Evolutionary conservation across 2,888 invertebrate species (phyloP), one percentile per base, ranked within the genome.

Genomic region (Drosophila quasianomalipes): DNA sequence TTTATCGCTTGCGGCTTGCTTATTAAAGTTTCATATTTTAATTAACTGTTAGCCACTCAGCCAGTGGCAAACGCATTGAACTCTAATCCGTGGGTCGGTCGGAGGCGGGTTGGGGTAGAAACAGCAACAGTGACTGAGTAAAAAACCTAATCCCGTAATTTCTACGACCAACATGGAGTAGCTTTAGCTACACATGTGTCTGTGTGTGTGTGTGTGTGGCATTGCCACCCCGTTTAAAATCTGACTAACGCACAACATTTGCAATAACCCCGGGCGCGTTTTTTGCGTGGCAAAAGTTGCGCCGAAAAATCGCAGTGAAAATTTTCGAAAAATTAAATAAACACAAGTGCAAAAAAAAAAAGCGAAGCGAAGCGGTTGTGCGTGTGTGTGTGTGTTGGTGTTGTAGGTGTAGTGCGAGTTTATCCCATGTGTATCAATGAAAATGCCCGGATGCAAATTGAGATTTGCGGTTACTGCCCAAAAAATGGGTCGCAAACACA

Each of bases 111-210:
- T 2, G 22, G 26, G 26, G 26, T 47, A 9, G 9, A 47, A 54
- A 49, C 19, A 51, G 16, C n/a, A n/a, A 54, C 14, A 31, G 67
- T 51, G 57, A 51, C 31, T 58, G 67, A 69, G 74, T 66, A 89
- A 90, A 89, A 90, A 89, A 83, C 69, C 85, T 90, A 90, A 90
- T 90, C 90, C 87, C 77, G 82, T 90, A 90, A 90, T 90, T 91
- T 90, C 83, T 83, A 90, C 81, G 66, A 83, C 82, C 84, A 90
- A 90, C 91, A 90, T 59, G 53, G 51, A 26, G 57, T 44, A 70
- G 58, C 66, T 65, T 16, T 47, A 9, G 47, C 47, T 47, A 26
- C 22, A 16, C 22, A 28, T 44, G 28, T 65, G 14, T 14, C 12
- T 30, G 61, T 55, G 28, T 28, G 28, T 26, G 26, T 2, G 58